Percentiles rank a stretch among this genome's conserved stretches.
Conservation (phyloP, 2,888 invertebrate species). For the Platycheirus rosarum region DNA sequence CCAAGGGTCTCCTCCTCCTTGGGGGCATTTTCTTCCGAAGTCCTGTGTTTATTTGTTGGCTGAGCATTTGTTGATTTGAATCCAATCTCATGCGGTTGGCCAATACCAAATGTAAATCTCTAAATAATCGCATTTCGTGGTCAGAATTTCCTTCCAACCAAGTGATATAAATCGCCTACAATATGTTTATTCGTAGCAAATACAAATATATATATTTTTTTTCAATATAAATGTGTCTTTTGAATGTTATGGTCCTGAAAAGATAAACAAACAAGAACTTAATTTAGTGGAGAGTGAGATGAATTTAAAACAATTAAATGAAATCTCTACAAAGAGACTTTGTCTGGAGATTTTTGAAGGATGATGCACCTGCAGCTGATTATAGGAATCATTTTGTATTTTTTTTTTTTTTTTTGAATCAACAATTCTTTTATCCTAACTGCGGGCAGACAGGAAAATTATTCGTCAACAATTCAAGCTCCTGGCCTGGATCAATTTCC, state of each 20-base stretch:
- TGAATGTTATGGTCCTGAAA: neutral
- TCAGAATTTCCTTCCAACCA: constrained; percentile 15
- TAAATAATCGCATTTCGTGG: constrained; percentile 30
- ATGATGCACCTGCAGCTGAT: neutral
- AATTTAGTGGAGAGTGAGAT: neutral
- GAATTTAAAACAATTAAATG: neutral
- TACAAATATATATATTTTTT: constrained; percentile 2
- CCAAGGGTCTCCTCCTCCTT: constrained; percentile 3
- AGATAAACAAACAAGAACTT: neutral
- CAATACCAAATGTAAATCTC: constrained; percentile 30
- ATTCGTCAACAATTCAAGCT: constrained; percentile 10
- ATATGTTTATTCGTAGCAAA: constrained; percentile 12
- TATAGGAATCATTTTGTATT: neutral
- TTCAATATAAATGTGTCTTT: constrained; percentile 20
- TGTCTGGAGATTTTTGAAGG: too few species aligned
- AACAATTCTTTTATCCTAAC: neutral
- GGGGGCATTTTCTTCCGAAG: neutral
- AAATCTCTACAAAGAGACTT: too few species aligned
- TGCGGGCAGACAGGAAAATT: constrained; percentile 15
- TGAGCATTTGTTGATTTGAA: constrained; percentile 32
- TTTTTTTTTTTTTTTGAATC: neutral
- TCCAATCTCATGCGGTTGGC: constrained; percentile 24
- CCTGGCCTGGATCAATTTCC: constrained; percentile 30
- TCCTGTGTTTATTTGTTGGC: neutral
- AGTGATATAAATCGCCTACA: constrained; percentile 18